Evolutionary conservation across 2,797 vertebrate genomes (phyloP).

Genomic region (Pangasius macronema): DNA sequence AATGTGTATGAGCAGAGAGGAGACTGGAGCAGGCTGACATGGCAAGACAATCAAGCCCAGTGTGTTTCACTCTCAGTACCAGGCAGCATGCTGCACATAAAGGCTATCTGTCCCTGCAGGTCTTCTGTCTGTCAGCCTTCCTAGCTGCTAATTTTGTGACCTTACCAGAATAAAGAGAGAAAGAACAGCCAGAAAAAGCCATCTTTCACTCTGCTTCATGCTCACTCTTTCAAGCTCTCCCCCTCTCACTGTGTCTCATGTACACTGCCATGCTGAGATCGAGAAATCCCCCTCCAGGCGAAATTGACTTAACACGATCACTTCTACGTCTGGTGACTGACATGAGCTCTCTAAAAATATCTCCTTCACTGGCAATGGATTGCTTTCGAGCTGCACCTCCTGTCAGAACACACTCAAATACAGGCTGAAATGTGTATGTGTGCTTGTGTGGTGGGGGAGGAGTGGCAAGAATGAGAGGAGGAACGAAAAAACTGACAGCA

Average conservation of each 20-base stretch:
- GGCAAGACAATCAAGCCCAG: conserved; percentile 55
- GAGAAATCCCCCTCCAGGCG: conserved; percentile 65
- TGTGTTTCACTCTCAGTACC: conserved; percentile 43
- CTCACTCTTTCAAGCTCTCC: conserved; percentile 32
- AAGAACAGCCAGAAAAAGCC: conserved; percentile 30
- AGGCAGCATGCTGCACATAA: conserved; percentile 61
- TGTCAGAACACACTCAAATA: conserved; percentile 56
- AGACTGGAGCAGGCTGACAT: conserved; percentile 53
- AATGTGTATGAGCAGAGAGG: conserved; percentile 45
- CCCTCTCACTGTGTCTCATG: conserved; percentile 51
- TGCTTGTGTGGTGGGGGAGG: conserved; percentile 31
- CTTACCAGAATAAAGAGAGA: conserved; percentile 55
- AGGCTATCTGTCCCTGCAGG: conserved; percentile 70
- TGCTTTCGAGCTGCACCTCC: conserved; percentile 59
- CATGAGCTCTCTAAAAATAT: conserved; percentile 62
- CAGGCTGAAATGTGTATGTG: conserved; percentile 37
- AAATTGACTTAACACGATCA: conserved; percentile 70
- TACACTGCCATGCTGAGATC: conserved; percentile 62
- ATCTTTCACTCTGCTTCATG: conserved; percentile 39
- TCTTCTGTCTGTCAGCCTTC: conserved; percentile 64
- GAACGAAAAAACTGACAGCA: conserved; percentile 47
- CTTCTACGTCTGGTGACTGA: conserved; percentile 59
- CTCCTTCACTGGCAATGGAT: conserved; percentile 55
- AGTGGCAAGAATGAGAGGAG: conserved; percentile 44
- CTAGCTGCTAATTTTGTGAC: conserved; percentile 70